phyloP scores from a whole-genome alignment of 2,797 vertebrate species.

The Chloroceryle inda region DNA sequence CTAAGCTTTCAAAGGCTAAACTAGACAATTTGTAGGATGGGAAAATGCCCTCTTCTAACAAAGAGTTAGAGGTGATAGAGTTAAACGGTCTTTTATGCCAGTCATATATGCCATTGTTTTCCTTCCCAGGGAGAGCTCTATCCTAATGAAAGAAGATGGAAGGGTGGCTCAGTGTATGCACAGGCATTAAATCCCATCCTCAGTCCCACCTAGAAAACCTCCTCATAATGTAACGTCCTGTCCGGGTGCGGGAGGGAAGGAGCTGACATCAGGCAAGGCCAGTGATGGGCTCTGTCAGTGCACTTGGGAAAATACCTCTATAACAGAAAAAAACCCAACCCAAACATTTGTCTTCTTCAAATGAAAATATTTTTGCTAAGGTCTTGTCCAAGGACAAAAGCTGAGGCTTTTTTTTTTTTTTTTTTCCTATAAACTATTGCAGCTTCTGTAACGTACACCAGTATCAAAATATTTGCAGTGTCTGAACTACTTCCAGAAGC shows the following conservation, averaged over 20 bases:
- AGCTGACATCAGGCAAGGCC: neutral
- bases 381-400: neutral
- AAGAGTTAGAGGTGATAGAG: neutral
- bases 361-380: neutral
- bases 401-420: neutral
- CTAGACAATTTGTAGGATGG: accelerated
- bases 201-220: neutral
- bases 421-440: neutral
- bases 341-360: neutral
- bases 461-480: neutral
- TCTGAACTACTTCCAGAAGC: neutral
- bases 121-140: neutral
- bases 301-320: neutral
- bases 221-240: neutral
- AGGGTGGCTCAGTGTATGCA: accelerated
- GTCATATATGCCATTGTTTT: neutral
- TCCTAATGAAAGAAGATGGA: neutral
- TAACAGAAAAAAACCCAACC: neutral
- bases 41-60: neutral
- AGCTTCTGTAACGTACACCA: neutral
- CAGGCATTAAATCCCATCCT: neutral
- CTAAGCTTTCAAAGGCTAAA: neutral
- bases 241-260: neutral
- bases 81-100: neutral
- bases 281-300: accelerated